phyloP scores from a whole-genome alignment of 2,888 invertebrate species.

The Microctonus brassicae region DNA sequence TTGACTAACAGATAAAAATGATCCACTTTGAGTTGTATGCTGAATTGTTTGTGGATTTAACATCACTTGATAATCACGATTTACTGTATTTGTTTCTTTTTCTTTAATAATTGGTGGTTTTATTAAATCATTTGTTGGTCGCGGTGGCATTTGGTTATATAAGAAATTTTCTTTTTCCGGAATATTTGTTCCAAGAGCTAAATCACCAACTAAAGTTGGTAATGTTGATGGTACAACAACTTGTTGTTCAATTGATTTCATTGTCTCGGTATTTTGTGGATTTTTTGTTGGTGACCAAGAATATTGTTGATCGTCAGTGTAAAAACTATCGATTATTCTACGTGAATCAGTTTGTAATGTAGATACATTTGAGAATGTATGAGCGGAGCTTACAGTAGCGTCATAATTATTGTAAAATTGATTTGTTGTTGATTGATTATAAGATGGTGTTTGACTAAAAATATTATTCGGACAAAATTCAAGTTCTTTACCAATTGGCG shows the following conservation, averaged over 20 bases:
- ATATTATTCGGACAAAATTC: slow-evolving; percentile 67
- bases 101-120: slow-evolving; percentile 53
- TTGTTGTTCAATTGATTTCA: slow-evolving; percentile 63
- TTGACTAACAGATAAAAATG: slow-evolving; percentile 76
- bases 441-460: slow-evolving; percentile 62
- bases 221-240: slow-evolving; percentile 72
- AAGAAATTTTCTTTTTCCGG: slow-evolving; percentile 65
- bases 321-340: slow-evolving; percentile 57
- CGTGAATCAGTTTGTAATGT: slow-evolving; percentile 62
- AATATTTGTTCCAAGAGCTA: slow-evolving; percentile 71
- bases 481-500: slow-evolving; percentile 69
- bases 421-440: slow-evolving; percentile 60
- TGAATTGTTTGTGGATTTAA: slow-evolving; percentile 65
- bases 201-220: slow-evolving; percentile 75
- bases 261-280: slow-evolving; percentile 64
- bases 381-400: slow-evolving; percentile 51
- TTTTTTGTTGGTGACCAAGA: slow-evolving; percentile 74
- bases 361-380: slow-evolving; percentile 63
- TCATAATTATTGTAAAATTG: slow-evolving; percentile 68
- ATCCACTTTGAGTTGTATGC: slow-evolving; percentile 66
- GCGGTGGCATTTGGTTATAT: slow-evolving; percentile 57
- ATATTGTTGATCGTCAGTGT: slow-evolving; percentile 71
- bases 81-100: slow-evolving; percentile 54
- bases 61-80: slow-evolving; percentile 60
- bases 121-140: slow-evolving; percentile 43